A percentile compares a stretch with the other conserved stretches of the same genome.
phyloP scores from a whole-genome alignment of 2,113 vertebrate species.

The Crocuta crocuta region DNA sequence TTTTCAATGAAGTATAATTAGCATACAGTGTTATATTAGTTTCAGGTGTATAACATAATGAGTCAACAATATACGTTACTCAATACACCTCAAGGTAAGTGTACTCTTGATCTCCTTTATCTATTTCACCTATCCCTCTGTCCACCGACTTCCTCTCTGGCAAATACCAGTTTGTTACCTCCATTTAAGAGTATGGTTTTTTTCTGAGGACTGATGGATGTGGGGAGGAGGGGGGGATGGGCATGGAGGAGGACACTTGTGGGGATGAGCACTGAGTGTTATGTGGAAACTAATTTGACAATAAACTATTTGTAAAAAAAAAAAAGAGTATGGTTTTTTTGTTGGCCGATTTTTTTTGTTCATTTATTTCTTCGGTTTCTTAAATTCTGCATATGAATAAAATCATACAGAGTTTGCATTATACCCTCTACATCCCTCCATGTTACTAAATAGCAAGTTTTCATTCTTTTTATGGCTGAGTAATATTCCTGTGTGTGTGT shows the following conservation, averaged over 20 bases:
- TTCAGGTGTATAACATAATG: background rate
- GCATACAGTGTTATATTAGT: background rate
- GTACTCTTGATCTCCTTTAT: background rate
- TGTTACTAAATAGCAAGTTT: background rate
- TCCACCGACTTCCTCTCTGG: background rate
- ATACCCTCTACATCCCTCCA: background rate
- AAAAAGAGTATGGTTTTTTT: background rate
- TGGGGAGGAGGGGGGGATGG: no score
- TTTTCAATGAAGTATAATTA: background rate
- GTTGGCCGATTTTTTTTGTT: background rate
- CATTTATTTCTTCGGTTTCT: background rate
- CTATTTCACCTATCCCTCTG: background rate
- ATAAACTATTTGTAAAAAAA: no score
- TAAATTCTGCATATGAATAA: background rate
- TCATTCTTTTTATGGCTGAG: background rate
- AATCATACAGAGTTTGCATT: background rate
- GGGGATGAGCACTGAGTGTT: no score
- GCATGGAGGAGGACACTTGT: no score
- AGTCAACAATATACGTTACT: background rate
- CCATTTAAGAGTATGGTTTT: background rate
- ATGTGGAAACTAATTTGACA: no score
- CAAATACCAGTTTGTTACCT: background rate
- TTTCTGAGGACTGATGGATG: background rate
- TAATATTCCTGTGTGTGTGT: background rate
- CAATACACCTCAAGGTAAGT: background rate